Evolutionary conservation across 1,140 invertebrate species (phyloP).

Genomic region (Drosophila mojavensis): DNA sequence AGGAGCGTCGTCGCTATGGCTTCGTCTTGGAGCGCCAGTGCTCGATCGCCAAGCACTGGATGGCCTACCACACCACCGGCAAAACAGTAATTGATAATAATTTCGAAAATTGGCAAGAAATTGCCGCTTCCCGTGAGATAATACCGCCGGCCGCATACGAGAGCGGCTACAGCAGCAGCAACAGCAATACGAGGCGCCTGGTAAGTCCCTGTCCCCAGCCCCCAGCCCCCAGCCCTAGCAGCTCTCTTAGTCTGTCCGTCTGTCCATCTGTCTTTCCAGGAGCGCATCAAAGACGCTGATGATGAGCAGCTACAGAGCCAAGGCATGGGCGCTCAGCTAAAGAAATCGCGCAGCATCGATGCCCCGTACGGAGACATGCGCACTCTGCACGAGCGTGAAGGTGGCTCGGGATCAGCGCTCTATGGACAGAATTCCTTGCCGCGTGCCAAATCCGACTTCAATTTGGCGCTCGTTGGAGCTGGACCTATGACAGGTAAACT

Average conservation of each 20-base stretch:
- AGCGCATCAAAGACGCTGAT: slow-evolving; percentile 85
- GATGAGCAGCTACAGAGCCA: slow-evolving; percentile 57
- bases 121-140: slow-evolving; percentile 93
- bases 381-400: slow-evolving; percentile 86
- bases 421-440: slow-evolving; percentile 86
- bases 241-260: slow-evolving; percentile 27
- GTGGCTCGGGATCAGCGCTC: slow-evolving; percentile 56
- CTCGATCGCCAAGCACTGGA: slow-evolving; percentile 95
- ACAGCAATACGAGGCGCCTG: slow-evolving; percentile 68
- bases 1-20: slow-evolving; percentile 95
- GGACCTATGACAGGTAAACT: slow-evolving; percentile 41
- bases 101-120: slow-evolving; percentile 94
- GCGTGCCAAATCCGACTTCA: slow-evolving; percentile 94
- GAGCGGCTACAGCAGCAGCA: slow-evolving; percentile 56
- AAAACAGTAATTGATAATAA: slow-evolving; percentile 90
- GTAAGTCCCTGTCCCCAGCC: slow-evolving; percentile 54
- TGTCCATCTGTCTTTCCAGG: slow-evolving; percentile 39
- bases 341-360: slow-evolving; percentile 95
- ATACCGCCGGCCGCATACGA: slow-evolving; percentile 85
- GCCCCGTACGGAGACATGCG: slow-evolving; percentile 93
- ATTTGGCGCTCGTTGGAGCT: slow-evolving; percentile 88
- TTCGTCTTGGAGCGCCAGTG: slow-evolving; percentile 96
- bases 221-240: background rate
- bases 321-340: slow-evolving; percentile 87
- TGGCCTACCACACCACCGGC: slow-evolving; percentile 93